Conservation (phyloP, 2,888 invertebrate species). For the Chalcis sispes region DNA sequence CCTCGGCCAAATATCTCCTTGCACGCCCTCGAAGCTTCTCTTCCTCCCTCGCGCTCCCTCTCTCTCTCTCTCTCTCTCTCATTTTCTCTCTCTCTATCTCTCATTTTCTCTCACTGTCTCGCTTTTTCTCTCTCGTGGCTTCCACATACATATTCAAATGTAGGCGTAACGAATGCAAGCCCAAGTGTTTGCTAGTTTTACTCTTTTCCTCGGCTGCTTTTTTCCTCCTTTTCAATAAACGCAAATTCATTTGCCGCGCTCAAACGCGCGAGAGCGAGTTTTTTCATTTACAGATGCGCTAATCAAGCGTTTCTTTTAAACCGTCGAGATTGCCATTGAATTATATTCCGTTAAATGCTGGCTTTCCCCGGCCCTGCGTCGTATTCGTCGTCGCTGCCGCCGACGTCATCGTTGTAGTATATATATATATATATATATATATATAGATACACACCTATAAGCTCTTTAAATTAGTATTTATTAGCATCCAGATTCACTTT, state of each 20-base stretch:
- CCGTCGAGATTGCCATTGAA: conserved; percentile 22
- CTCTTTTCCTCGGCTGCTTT: not conserved
- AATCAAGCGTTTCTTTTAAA: conserved; percentile 17
- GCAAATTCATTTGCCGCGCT: conserved; percentile 32
- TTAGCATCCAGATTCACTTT: conserved; percentile 40
- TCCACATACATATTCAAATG: conserved; percentile 39
- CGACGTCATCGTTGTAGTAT: no score
- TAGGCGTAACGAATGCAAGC: conserved; percentile 31
- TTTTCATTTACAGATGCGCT: conserved; percentile 14
- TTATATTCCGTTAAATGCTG: conserved; percentile 22
- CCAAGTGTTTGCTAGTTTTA: conserved; percentile 44
- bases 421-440: conserved; percentile 3
- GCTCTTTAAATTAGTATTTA: conserved; percentile 56
- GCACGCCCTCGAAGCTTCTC: conserved; percentile 23
- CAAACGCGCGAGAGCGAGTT: not conserved
- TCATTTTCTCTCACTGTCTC: conserved; percentile 38
- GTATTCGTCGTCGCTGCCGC: conserved; percentile 22
- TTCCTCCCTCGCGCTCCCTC: conserved; percentile 2
- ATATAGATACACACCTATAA: conserved; percentile 11
- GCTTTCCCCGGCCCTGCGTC: not conserved
- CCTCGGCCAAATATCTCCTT: conserved; percentile 3
- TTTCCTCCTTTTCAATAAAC: not conserved
- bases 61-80: conserved; percentile 54
- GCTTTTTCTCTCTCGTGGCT: conserved; percentile 51
- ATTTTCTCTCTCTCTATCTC: conserved; percentile 17